Evolutionary conservation across 2,797 vertebrate species (phyloP).

Genomic region (Momotus momota): DNA sequence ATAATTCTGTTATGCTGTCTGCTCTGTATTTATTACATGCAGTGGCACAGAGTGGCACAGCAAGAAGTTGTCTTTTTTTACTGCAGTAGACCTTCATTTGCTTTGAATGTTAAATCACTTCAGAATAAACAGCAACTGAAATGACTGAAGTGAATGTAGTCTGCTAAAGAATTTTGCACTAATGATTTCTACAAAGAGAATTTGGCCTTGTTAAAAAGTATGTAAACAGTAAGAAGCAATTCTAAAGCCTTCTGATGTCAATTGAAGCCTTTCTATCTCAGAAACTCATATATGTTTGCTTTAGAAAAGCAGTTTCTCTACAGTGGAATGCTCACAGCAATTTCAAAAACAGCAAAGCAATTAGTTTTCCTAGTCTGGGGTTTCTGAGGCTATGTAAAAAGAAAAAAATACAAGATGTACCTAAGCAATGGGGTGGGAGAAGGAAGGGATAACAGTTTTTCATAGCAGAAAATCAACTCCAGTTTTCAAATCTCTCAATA

Average conservation of each 20-base stretch:
- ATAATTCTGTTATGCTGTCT: neutral
- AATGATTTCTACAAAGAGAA: constrained; percentile 62
- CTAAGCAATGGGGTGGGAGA: neutral
- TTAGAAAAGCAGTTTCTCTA: constrained; percentile 52
- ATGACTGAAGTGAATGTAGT: constrained; percentile 8
- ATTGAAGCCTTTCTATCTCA: constrained; percentile 49
- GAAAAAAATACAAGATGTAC: neutral
- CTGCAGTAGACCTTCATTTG: constrained; percentile 31
- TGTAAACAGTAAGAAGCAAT: constrained; percentile 62
- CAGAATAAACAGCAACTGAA: constrained; percentile 35
- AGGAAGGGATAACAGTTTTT: neutral
- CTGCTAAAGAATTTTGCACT: constrained; percentile 36
- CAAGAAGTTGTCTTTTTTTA: neutral
- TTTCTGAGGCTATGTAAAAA: neutral
- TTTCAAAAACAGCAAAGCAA: constrained; percentile 53
- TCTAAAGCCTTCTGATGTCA: constrained; percentile 60
- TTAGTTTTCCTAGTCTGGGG: constrained; percentile 15
- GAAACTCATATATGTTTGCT: constrained; percentile 46
- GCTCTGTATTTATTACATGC: neutral
- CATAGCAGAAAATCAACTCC: neutral
- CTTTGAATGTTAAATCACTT: constrained; percentile 52
- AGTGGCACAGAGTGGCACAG: constrained; percentile 11
- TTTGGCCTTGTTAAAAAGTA: constrained; percentile 49
- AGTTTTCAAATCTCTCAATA: neutral
- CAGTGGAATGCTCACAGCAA: constrained; percentile 53